phyloP scores from a whole-genome alignment of 2,797 vertebrate species.

The Knipowitschia caucasica region DNA sequence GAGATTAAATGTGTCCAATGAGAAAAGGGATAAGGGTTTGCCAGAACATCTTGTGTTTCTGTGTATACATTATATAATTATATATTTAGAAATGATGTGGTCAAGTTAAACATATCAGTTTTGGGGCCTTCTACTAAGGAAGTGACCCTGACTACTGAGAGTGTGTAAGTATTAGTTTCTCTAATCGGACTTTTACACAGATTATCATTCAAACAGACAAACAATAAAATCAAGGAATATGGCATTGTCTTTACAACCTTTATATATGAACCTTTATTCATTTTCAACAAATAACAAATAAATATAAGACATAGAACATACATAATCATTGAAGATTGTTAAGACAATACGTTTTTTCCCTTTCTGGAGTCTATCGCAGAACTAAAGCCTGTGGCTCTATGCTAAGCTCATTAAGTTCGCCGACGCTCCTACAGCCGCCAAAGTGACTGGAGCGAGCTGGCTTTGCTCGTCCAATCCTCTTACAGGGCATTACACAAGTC shows the following conservation, averaged over 20 bases:
- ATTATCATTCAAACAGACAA: too few species aligned
- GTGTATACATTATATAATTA: constrained; percentile 61
- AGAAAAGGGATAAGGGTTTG: constrained; percentile 59
- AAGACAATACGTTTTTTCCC: background rate
- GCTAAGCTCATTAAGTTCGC: constrained; percentile 76
- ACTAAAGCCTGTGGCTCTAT: constrained; percentile 59
- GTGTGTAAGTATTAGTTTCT: background rate
- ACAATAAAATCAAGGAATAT: too few species aligned
- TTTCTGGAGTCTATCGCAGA: constrained; percentile 30
- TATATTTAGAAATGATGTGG: constrained; percentile 46
- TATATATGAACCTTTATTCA: background rate
- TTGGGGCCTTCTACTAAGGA: background rate
- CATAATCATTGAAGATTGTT: background rate
- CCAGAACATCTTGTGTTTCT: constrained; percentile 50
- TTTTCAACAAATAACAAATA: too few species aligned
- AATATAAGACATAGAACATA: background rate
- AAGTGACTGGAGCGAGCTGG: constrained; percentile 68
- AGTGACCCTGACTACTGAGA: background rate
- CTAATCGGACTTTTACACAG: too few species aligned
- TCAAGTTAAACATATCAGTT: constrained; percentile 26
- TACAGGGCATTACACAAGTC: constrained; percentile 78
- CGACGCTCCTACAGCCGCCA: constrained; percentile 63
- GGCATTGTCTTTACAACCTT: too few species aligned
- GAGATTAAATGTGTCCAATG: constrained; percentile 49
- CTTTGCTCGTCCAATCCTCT: constrained; percentile 78